Percentiles rank a stretch among this genome's conserved stretches.
phyloP scores from a whole-genome alignment of 2,888 invertebrate species.

The Gymnoscelis rufifasciata region DNA sequence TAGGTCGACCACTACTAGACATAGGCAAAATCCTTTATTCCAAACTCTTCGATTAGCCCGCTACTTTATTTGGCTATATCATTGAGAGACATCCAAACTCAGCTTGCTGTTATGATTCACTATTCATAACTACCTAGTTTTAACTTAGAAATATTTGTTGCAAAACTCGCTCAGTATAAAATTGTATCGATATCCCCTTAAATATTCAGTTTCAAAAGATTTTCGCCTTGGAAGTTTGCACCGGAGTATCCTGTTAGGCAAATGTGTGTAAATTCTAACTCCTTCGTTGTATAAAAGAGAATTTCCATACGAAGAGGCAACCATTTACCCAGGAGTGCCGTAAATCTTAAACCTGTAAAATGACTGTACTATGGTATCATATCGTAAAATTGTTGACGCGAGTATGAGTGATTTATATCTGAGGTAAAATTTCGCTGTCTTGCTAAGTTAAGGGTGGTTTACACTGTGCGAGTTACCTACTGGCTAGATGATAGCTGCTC shows the following conservation, averaged over 20 bases:
- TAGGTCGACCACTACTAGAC: too few species aligned
- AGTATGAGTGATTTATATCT: slow-evolving; percentile 17
- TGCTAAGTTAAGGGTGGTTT: too few species aligned
- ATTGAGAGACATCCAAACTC: too few species aligned
- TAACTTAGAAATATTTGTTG: not conserved
- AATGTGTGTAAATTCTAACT: slow-evolving; percentile 23
- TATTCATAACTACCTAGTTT: too few species aligned
- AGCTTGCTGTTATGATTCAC: too few species aligned
- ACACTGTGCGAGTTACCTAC: too few species aligned
- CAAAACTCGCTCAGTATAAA: not conserved
- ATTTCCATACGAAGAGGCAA: slow-evolving; percentile 24
- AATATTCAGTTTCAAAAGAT: slow-evolving; percentile 11
- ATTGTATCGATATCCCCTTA: slow-evolving; percentile 5
- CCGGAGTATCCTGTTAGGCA: slow-evolving; percentile 22
- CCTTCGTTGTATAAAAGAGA: slow-evolving; percentile 18
- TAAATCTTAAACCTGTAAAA: slow-evolving; percentile 24
- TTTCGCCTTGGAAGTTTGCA: slow-evolving; percentile 14
- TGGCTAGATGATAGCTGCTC: too few species aligned
- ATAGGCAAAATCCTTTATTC: too few species aligned
- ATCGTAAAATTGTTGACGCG: slow-evolving; percentile 17
- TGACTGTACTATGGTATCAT: slow-evolving; percentile 16
- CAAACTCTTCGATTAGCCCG: too few species aligned
- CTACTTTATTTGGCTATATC: too few species aligned
- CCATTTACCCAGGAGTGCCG: slow-evolving; percentile 21
- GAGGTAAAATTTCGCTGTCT: slow-evolving; percentile 16